Base-by-base conservation (phyloP, 2,113 vertebrate genomes). In the Pedionomus torquatus region DNA sequence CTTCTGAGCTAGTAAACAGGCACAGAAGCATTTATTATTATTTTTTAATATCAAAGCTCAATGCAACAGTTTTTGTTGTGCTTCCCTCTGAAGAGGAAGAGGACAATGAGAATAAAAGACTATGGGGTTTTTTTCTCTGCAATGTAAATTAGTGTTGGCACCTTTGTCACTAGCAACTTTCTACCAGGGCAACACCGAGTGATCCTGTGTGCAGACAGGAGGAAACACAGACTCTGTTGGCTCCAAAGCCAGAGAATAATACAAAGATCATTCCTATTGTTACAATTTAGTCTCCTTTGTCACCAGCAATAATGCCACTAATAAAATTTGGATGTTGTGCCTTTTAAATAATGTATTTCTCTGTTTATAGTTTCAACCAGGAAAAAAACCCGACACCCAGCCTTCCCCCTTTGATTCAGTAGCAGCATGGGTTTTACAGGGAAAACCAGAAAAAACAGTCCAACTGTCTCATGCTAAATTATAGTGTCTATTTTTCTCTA, bases 331-430 rank as follows among this genome's bases (percentile, higher is more conserved):
- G 64, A 26, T 33, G 9, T 3, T 58, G 15, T 49, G 15, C 44
- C 35, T 95, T 80, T 61, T 61, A 77, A 57, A 30, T 6, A 79
- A 43, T 4, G 0, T 10, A 35, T 64, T 89, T 94, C 10, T 94
- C 5, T 1, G 0, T 89, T 30, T 75, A 0, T 72, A 65, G 11
- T 69, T 20, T 84, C 41, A 77, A 58, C 5, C 7, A 11, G n/a
- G n/a, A 37, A 3, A 26, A 43, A n/a, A 26, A 2, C 43, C 43
- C 44, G 17, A 44, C 41, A 14, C 10, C 24, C 12, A 46, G 0
- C 44, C 24, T 37, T 88, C 26, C 13, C 5, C 3, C 17, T 79
- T 77, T 7, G 7, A 57, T 83, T 85, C 24, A n/a, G 39, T 70
- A 85, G 30, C 24, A 83, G 30, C 25, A 24, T n/a, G 21, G 25